Evolutionary conservation across 2,113 vertebrate species (phyloP).

Genomic region (Callaeas wilsoni): DNA sequence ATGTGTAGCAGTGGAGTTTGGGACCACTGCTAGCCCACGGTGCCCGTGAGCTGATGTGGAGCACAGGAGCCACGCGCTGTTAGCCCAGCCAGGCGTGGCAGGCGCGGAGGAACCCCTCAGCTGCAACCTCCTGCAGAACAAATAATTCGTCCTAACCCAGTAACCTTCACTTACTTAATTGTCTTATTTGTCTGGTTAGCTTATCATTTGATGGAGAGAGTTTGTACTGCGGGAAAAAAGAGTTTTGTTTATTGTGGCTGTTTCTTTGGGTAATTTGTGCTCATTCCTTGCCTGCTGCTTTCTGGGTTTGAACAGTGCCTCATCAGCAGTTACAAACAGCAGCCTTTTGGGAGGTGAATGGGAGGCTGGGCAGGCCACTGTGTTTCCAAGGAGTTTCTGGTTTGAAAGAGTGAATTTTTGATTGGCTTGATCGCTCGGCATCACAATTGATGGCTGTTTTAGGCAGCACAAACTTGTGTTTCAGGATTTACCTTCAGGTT

Average conservation of each 20-base stretch:
- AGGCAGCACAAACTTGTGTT: not conserved
- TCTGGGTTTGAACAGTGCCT: not conserved
- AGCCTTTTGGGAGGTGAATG: not conserved
- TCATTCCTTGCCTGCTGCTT: not conserved
- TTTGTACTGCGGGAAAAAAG: not conserved
- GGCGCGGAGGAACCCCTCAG: not conserved
- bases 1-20: not conserved
- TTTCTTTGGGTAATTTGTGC: not conserved
- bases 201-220: not conserved
- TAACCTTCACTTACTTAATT: not conserved
- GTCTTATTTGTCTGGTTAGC: not conserved
- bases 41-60: not conserved
- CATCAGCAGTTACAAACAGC: fast-evolving
- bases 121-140: not conserved
- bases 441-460: not conserved
- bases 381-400: not conserved
- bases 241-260: not conserved
- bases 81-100: not conserved
- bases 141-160: not conserved
- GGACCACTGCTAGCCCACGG: not conserved
- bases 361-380: not conserved
- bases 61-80: not conserved
- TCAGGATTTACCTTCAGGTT: not conserved
- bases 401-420: not conserved
- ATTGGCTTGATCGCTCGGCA: fast-evolving